Evolutionary conservation across 2,888 invertebrate genomes (phyloP), one percentile per base, ranked within the genome.

Genomic region (Himalopsyche tibetana): DNA sequence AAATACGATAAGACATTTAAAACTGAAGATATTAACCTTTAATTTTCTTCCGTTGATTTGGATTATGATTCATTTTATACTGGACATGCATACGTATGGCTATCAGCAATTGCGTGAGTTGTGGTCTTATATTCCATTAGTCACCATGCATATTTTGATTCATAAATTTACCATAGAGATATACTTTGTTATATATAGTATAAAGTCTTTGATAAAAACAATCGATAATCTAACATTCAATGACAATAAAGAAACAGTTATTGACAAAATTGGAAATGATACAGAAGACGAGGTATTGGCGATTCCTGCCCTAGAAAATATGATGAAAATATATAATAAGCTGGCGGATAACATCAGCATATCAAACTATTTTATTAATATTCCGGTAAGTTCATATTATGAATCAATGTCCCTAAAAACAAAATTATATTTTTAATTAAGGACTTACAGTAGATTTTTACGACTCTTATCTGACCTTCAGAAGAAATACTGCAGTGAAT

Each of bases 101-200:
- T 5, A 38, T 36, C 15, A 38, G 12, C 5, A 74, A 1, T 74
- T 38, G 74, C 38, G 15, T 15, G 12, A 69, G 8, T 45, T n/a
- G 4, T 83, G 83, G 83, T 15, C 42, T 5, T 69, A 19, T 19
- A 28, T 83, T 28, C 5, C 17, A 19, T 8, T 83, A 17, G 11
- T 83, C 2, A 55, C 28, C 15, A 83, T 40, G 28, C 40, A 69
- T 28, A 28, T 55, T 42, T 45, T 42, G n/a, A 40, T 42, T n/a
- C 83, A 83, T 17, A 83, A 83, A 42, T 83, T 83, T 42, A 28
- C 19, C n/a, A 69, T 42, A 9, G 83, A 83, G 42, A 69, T 83
- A 28, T 83, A 69, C 36, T 40, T 83, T 12, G 63, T 83, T 11
- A 17, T 45, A 63, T 42, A 42, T 28, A 45, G 19, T 19, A 28